Percentiles rank a stretch among this genome's conserved stretches.
Conservation (phyloP, 2,113 vertebrate species). For the Microcebus lehilahytsara region DNA sequence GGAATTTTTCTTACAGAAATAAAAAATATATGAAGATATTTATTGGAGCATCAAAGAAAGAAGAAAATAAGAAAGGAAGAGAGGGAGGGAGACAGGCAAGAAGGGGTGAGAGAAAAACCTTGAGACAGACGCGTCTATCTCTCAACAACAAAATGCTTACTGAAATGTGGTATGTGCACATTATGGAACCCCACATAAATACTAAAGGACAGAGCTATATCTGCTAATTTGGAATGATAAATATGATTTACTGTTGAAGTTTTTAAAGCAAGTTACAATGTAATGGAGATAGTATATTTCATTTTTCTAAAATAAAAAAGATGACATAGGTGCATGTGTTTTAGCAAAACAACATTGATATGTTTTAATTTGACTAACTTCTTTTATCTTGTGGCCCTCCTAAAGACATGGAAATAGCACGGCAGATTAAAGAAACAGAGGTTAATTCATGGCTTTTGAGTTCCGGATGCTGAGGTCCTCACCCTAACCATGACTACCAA, state of each 20-base stretch:
- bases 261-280: background rate
- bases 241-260: background rate
- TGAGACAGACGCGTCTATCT: background rate
- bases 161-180: background rate
- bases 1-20: background rate
- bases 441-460: background rate
- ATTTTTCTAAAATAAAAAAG: slow-evolving; percentile 24
- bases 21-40: background rate
- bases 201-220: background rate
- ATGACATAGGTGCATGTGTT: background rate
- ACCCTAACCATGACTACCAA: background rate
- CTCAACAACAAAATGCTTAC: background rate
- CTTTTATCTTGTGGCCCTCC: background rate
- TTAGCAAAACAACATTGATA: background rate
- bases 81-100: background rate
- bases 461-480: background rate
- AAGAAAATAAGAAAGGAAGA: background rate
- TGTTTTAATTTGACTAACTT: background rate
- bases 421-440: background rate
- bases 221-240: background rate
- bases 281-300: background rate
- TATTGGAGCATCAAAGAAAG: background rate
- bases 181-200: background rate
- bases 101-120: background rate
- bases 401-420: background rate